Conservation (phyloP, 2,888 invertebrate genomes). For the Lingula anatina region DNA sequence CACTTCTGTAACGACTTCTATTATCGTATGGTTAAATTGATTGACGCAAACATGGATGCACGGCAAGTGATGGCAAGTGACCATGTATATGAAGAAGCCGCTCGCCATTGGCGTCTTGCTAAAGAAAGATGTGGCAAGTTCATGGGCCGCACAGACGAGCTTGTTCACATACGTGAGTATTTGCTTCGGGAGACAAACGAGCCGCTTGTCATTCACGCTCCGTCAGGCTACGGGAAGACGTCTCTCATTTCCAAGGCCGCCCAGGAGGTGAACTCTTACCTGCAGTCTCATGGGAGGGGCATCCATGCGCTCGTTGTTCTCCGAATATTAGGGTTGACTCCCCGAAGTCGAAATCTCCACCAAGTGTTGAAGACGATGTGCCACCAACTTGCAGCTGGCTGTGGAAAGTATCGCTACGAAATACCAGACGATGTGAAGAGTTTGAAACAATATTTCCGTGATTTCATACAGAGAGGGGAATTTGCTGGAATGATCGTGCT, state of each 20-base stretch:
- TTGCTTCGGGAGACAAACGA: slow-evolving; percentile 15
- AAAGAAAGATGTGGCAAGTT: slow-evolving; percentile 11
- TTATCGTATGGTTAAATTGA: background rate
- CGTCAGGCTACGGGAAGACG: slow-evolving; percentile 41
- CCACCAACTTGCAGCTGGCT: slow-evolving; percentile 27
- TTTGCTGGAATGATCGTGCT: slow-evolving; percentile 27
- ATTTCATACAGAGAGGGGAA: background rate
- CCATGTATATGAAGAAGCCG: background rate
- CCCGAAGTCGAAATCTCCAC: slow-evolving; percentile 27
- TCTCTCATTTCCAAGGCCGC: slow-evolving; percentile 36
- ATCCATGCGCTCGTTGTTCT: background rate
- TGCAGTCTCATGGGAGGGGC: background rate
- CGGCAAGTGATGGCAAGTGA: background rate
- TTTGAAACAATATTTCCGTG: background rate
- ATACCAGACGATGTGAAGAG: background rate
- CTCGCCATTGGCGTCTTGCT: background rate
- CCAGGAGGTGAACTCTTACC: slow-evolving; percentile 15
- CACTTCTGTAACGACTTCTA: background rate
- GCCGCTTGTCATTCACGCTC: slow-evolving; percentile 31
- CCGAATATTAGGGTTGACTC: slow-evolving; percentile 38
- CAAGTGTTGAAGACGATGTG: slow-evolving; percentile 28
- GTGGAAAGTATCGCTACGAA: slow-evolving; percentile 2
- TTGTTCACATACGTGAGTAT: slow-evolving; percentile 20
- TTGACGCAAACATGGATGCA: background rate
- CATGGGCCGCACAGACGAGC: slow-evolving; percentile 22